Evolutionary conservation across 2,797 vertebrate genomes (phyloP).

Genomic region (Galagoides demidoff): DNA sequence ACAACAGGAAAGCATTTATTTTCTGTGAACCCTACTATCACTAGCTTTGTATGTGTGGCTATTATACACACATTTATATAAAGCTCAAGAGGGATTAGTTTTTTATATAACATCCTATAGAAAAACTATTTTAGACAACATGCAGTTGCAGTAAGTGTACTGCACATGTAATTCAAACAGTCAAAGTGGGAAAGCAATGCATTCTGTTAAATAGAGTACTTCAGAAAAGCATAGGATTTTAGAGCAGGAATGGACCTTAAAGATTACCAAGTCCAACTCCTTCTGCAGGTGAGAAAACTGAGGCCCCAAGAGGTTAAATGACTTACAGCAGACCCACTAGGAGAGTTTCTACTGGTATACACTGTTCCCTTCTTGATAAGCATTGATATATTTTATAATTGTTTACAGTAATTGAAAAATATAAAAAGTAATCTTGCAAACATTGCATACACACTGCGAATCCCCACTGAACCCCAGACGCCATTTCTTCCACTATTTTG

Average conservation of each 20-base stretch:
- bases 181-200: constrained; percentile 81
- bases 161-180: constrained; percentile 77
- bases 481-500: constrained; percentile 87
- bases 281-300: constrained; percentile 75
- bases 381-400: constrained; percentile 73
- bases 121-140: constrained; percentile 79
- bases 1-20: constrained; percentile 60
- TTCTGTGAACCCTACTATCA: constrained; percentile 63
- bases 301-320: constrained; percentile 75
- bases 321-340: constrained; percentile 76
- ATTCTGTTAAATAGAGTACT: constrained; percentile 77
- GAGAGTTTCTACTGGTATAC: constrained; percentile 69
- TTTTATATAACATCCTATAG: constrained; percentile 64
- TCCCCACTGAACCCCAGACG: constrained; percentile 86
- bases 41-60: constrained; percentile 77
- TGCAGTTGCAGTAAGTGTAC: constrained; percentile 79
- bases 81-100: constrained; percentile 75
- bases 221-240: constrained; percentile 75
- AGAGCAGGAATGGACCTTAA: constrained; percentile 81
- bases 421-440: constrained; percentile 85
- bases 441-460: constrained; percentile 85
- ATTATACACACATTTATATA: constrained; percentile 63
- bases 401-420: constrained; percentile 80
- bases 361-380: constrained; percentile 76
- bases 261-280: constrained; percentile 78